Conservation (phyloP, 1,140 invertebrate species). For the Drosophila seguyi region DNA sequence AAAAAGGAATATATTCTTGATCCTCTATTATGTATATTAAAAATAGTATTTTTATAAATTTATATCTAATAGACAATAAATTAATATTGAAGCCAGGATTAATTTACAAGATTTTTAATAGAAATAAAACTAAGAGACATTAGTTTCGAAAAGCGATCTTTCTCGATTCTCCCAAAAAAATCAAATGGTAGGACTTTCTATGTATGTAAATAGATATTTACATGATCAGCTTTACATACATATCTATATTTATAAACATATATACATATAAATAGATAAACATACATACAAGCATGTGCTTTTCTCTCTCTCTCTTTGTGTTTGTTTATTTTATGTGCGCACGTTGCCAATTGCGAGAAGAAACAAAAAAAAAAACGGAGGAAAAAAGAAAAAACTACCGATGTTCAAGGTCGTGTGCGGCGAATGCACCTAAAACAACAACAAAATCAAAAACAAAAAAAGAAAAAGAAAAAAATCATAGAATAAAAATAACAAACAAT, state of each 20-base stretch:
- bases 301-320: neutral
- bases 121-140: neutral
- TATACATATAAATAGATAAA: neutral
- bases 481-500: slow-evolving; percentile 38
- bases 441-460: neutral
- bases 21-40: no score
- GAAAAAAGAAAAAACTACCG: slow-evolving; percentile 2
- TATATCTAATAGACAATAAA: no score
- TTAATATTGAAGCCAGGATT: neutral
- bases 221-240: neutral
- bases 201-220: slow-evolving; percentile 16
- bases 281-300: neutral
- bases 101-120: neutral
- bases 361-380: neutral
- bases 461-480: slow-evolving; percentile 2
- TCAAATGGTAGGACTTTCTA: slow-evolving; percentile 10
- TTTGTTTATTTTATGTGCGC: slow-evolving; percentile 67
- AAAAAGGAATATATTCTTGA: no score
- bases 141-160: neutral
- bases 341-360: slow-evolving; percentile 66
- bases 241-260: neutral
- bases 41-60: neutral
- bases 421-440: slow-evolving; percentile 67
- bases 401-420: slow-evolving; percentile 71
- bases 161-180: slow-evolving; percentile 6